phyloP scores from a whole-genome alignment of 2,888 invertebrate genomes.

The Ectemnius cavifrons region DNA sequence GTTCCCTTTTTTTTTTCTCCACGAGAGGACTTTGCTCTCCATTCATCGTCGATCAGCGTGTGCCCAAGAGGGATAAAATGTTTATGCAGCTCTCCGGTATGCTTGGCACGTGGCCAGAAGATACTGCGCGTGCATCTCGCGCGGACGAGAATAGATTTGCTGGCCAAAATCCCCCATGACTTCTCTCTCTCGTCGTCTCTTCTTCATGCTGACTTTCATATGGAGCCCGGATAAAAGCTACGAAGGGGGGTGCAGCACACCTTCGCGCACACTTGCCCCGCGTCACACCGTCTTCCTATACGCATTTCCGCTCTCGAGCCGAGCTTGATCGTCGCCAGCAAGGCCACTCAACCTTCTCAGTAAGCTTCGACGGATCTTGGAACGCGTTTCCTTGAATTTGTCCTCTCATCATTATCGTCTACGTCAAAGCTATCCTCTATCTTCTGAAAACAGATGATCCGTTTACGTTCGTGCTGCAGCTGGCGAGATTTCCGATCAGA shows the following conservation, averaged over 20 bases:
- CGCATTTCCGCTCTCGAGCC: constrained; percentile 23
- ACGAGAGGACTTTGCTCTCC: constrained; percentile 57
- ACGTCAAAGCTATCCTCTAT: no score
- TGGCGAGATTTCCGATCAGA: no score
- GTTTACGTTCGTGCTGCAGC: no score
- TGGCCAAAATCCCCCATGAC: constrained; percentile 75
- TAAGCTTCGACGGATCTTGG: neutral
- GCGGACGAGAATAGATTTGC: constrained; percentile 72
- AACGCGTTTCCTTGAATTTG: neutral
- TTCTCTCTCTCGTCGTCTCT: constrained; percentile 62
- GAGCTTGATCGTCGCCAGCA: constrained; percentile 8
- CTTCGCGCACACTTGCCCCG: neutral
- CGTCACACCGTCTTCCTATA: neutral
- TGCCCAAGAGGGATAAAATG: constrained; percentile 70
- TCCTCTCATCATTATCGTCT: no score
- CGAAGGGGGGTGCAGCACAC: constrained; percentile 6
- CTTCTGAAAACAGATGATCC: no score
- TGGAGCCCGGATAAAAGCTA: constrained; percentile 29
- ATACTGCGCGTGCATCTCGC: constrained; percentile 76
- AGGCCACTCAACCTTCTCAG: neutral
- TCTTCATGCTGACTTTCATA: constrained; percentile 53
- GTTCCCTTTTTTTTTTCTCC: constrained; percentile 15
- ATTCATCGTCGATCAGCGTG: constrained; percentile 59
- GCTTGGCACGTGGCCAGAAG: constrained; percentile 73
- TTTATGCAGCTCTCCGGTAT: constrained; percentile 67